Evolutionary conservation across 2,888 invertebrate genomes (phyloP), one percentile per base, ranked within the genome.

Genomic region (Notocelia uddmanniana): DNA sequence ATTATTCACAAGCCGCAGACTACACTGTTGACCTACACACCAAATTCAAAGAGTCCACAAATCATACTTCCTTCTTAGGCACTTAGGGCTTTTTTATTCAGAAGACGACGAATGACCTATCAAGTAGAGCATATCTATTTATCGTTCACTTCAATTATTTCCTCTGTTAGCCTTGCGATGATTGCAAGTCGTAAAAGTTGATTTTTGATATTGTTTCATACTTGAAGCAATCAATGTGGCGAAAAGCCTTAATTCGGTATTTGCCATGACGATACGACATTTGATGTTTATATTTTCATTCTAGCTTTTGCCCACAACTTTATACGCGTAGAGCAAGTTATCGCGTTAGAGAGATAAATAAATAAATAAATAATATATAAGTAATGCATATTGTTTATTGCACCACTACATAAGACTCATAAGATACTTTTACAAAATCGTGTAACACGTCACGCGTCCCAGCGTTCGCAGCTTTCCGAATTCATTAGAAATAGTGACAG

Each of bases 1-100:
- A 85, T 90, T 88, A 89, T 83, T 81, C 81, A 82, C 84, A 86
- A 85, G 85, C 72, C 67, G 48, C 71, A 66, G 45, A 66, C 81
- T 80, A 82, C 88, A 86, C 88, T 87, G 85, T 91, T 91, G 89
- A 92, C 89, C 89, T 73, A 79, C 77, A 85, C 89, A 89, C 34
- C 6, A 37, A 37, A 37, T 0, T 52, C 21, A 54, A 64, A 64
- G 37, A 34, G 64, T 11, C 21, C 21, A 54, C 6, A 1, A n/a
- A 10, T 23, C 45, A 10, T 15, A 23, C 13, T 3, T 37, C n/a
- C n/a, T 23, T 10, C 19, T 2, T 6, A 23, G 54, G 54, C 54
- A n/a, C 37, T 52, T 54, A 64, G 21, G 52, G n/a, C 54, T 5
- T 13, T 64, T 3, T 52, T 37, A 34, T 52, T 6, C 10, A 18